Percentiles rank a stretch among this genome's conserved stretches.
phyloP scores from a whole-genome alignment of 2,113 vertebrate genomes.

The Pangasianodon hypophthalmus region DNA sequence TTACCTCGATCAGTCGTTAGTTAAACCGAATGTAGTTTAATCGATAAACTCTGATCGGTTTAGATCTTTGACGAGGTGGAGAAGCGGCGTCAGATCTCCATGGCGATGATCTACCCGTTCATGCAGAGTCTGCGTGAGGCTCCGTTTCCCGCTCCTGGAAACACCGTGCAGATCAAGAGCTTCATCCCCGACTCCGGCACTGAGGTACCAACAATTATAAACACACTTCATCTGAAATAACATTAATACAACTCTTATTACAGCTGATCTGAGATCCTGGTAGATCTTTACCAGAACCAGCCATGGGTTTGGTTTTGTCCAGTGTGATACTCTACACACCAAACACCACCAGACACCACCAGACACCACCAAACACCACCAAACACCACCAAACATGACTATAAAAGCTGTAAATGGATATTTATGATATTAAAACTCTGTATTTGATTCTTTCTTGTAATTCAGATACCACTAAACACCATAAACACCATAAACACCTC shows the following conservation, averaged over 20 bases:
- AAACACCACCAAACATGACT: not conserved
- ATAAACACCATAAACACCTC: not conserved
- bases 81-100: slow-evolving; percentile 90
- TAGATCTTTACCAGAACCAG: not conserved
- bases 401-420: no score
- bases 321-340: not conserved
- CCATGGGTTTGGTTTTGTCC: not conserved
- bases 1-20: not conserved
- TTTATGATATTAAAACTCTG: no score
- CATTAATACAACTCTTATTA: not conserved
- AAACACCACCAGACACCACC: not conserved
- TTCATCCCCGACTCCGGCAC: slow-evolving; percentile 94
- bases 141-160: slow-evolving; percentile 88
- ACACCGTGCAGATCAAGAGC: slow-evolving; percentile 92
- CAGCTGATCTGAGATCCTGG: not conserved
- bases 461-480: not conserved
- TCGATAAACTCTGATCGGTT: slow-evolving; percentile 2
- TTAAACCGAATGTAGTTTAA: not conserved
- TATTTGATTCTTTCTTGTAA: no score
- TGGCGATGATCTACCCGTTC: slow-evolving; percentile 95
- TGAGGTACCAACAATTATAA: slow-evolving; percentile 74
- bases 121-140: slow-evolving; percentile 95
- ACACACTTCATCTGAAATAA: not conserved
- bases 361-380: not conserved
- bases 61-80: slow-evolving; percentile 97